phyloP scores from a whole-genome alignment of 1,140 invertebrate species.

The Sycophila sp. region DNA sequence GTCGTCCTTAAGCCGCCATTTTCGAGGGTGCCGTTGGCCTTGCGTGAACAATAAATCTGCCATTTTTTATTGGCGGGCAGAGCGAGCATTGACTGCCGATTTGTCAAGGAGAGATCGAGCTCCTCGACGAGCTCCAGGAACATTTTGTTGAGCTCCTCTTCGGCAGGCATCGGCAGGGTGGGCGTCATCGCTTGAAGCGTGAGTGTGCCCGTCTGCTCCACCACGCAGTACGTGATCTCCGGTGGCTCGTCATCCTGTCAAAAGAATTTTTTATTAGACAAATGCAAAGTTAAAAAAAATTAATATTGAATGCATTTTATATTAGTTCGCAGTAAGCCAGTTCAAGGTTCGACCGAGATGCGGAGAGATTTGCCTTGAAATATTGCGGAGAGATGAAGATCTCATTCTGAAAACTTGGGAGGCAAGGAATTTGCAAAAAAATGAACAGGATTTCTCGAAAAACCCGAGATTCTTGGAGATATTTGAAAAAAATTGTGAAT shows the following conservation, averaged over 20 bases:
- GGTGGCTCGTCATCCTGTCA: slow-evolving; percentile 88
- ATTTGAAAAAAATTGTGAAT: no score
- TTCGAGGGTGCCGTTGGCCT: slow-evolving; percentile 72
- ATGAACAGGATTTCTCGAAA: no score
- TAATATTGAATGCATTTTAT: no score
- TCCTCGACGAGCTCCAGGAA: slow-evolving; percentile 96
- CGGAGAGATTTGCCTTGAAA: no score
- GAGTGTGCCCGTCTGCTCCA: slow-evolving; percentile 85
- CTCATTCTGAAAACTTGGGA: no score
- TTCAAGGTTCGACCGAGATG: no score
- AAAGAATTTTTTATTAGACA: slow-evolving; percentile 33
- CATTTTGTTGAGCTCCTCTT: slow-evolving; percentile 91
- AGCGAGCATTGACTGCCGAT: slow-evolving; percentile 91
- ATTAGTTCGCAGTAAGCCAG: no score
- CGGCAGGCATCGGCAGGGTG: slow-evolving; percentile 90
- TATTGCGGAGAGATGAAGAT: no score
- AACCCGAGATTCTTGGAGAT: no score
- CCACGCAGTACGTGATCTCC: slow-evolving; percentile 90
- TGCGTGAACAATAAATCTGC: slow-evolving; percentile 95
- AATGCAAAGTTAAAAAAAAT: background rate
- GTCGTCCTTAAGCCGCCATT: slow-evolving; percentile 70
- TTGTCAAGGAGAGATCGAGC: slow-evolving; percentile 90
- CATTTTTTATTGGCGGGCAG: slow-evolving; percentile 95
- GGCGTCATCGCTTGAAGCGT: slow-evolving; percentile 86
- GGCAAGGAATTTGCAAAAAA: no score